These are phyloP conservation scores for Crepidodera aurea DNA, from an alignment of 2,888 invertebrate genomes.

Conservation along the genomic window DNA sequence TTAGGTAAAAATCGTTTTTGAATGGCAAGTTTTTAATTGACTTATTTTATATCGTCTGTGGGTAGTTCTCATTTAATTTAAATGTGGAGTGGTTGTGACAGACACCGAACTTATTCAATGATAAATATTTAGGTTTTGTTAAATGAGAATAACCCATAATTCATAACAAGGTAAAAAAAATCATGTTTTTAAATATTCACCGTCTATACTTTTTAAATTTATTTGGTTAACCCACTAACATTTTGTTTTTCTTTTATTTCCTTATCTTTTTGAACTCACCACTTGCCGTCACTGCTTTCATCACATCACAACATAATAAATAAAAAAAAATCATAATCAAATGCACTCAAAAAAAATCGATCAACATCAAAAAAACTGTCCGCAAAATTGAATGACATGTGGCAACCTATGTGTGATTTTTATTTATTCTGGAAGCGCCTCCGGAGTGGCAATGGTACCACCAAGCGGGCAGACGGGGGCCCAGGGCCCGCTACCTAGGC, in stretches of 20 bases:
- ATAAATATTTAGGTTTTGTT: no score
- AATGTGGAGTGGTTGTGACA: no score
- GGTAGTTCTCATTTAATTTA: no score
- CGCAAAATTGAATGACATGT: constrained; percentile 9
- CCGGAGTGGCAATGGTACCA: constrained; percentile 64
- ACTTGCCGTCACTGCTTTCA: constrained; percentile 24
- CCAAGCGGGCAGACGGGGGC: constrained; percentile 67
- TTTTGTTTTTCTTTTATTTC: constrained; percentile 38
- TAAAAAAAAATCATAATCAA: background rate
- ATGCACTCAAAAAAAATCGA: constrained; percentile 28
- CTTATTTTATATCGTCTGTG: no score
- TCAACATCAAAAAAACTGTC: constrained; percentile 15
- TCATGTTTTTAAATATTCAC: no score
- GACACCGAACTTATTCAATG: no score
- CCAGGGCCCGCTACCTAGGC: constrained; percentile 63
- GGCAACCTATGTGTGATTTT: constrained; percentile 60
- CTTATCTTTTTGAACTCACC: constrained; percentile 33
- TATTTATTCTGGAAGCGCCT: constrained; percentile 64
- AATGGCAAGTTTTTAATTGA: no score
- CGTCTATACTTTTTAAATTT: no score
- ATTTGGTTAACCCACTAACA: constrained; percentile 23
- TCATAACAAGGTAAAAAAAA: no score
- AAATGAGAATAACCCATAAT: no score
- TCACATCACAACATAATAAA: constrained; percentile 2
- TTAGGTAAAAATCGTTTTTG: no score